Conservation (phyloP, 1,140 invertebrate genomes). For the Bathynomus jamesi region DNA sequence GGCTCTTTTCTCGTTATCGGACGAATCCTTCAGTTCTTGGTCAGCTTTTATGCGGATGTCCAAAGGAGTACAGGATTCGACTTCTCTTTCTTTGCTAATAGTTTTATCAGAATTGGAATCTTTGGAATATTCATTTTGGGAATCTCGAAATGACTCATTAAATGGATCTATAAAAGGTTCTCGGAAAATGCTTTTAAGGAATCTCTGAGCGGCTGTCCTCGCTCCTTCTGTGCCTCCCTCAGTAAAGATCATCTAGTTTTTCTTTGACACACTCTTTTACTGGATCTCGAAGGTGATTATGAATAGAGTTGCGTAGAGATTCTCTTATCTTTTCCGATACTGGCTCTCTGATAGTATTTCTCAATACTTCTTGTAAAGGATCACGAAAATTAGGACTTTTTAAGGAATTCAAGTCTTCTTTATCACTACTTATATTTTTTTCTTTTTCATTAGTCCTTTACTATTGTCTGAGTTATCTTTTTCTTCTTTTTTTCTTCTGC, state of each 20-base stretch:
- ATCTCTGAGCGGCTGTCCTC: too few relatives aligned
- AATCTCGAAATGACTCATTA: not conserved
- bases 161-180: not conserved
- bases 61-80: conserved; percentile 10
- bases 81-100: not conserved
- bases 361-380: not conserved
- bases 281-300: not conserved
- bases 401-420: not conserved
- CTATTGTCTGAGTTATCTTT: not conserved
- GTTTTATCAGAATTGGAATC: not conserved
- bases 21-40: conserved; percentile 35
- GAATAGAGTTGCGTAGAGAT: not conserved
- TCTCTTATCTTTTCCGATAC: not conserved
- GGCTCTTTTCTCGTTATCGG: conserved; percentile 27
- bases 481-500: too few relatives aligned
- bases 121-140: not conserved
- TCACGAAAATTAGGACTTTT: not conserved
- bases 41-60: conserved; percentile 38
- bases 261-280: not conserved
- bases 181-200: too few relatives aligned
- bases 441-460: not conserved
- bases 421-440: not conserved
- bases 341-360: not conserved
- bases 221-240: not conserved
- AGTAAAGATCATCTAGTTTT: not conserved